Conservation (phyloP, 2,113 vertebrate genomes). For the Brachyistius frenatus region DNA sequence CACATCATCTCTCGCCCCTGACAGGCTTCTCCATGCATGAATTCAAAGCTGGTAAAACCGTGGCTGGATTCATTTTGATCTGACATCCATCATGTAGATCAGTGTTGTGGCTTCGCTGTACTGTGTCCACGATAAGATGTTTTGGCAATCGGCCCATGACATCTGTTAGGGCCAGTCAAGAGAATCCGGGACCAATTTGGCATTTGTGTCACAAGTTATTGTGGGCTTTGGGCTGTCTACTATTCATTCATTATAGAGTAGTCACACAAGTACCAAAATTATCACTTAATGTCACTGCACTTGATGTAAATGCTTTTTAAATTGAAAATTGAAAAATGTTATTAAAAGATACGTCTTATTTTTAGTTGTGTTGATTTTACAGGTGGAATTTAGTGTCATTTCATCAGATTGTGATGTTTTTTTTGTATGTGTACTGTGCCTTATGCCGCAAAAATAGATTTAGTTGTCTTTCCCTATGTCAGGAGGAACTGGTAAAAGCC, state of each 20-base stretch:
- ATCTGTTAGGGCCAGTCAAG: slow-evolving; percentile 70
- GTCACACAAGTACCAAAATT: slow-evolving; percentile 14
- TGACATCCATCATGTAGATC: slow-evolving; percentile 80
- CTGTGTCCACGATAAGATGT: slow-evolving; percentile 77
- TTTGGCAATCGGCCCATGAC: slow-evolving; percentile 78
- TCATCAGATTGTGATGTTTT: slow-evolving; percentile 15
- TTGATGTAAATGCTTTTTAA: background rate
- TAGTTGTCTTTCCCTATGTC: slow-evolving; percentile 52
- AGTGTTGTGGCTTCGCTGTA: slow-evolving; percentile 73
- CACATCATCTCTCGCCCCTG: slow-evolving; percentile 81
- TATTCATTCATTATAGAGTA: slow-evolving; percentile 44
- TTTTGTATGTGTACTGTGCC: background rate
- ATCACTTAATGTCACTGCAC: background rate
- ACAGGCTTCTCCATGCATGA: slow-evolving; percentile 84
- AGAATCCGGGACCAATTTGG: slow-evolving; percentile 69
- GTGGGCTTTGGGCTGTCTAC: slow-evolving; percentile 17
- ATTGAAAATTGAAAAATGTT: slow-evolving; percentile 20
- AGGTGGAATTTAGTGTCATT: slow-evolving; percentile 3
- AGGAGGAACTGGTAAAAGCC: slow-evolving; percentile 36
- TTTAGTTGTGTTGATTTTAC: slow-evolving; percentile 5
- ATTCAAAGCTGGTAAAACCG: slow-evolving; percentile 83
- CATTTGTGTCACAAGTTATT: slow-evolving; percentile 63
- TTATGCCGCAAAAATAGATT: slow-evolving; percentile 11
- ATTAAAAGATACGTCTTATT: background rate
- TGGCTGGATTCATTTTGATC: slow-evolving; percentile 81